Evolutionary conservation across 2,113 vertebrate genomes (phyloP).

Genomic region (Prunella himalayana): DNA sequence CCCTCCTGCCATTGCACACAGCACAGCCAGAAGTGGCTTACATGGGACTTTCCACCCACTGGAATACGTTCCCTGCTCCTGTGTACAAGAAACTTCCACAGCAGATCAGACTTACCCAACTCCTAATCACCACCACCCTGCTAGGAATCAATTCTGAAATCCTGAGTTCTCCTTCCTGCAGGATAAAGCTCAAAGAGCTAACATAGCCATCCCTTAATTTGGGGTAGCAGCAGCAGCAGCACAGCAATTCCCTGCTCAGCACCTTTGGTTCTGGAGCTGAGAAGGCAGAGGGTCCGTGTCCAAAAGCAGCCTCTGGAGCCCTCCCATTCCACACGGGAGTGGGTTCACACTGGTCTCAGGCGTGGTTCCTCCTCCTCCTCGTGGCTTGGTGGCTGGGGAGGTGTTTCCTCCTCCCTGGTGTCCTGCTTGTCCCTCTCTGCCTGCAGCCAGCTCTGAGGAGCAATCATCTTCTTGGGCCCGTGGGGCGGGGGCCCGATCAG

Average conservation of each 20-base stretch:
- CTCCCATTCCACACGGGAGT: background rate
- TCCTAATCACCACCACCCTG: background rate
- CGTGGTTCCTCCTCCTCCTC: conserved; percentile 71
- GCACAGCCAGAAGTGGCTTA: background rate
- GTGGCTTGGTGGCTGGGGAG: conserved; percentile 28
- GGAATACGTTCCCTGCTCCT: background rate
- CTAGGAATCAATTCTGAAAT: background rate
- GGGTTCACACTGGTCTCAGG: conserved; percentile 65
- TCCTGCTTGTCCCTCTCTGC: conserved; percentile 88
- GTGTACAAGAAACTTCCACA: background rate
- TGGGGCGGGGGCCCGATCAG: conserved; percentile 87
- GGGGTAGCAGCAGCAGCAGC: background rate
- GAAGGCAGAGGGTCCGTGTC: background rate
- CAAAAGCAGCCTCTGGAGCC: background rate
- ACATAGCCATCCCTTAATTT: rapidly evolving
- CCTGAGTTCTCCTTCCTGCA: background rate
- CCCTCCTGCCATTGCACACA: background rate
- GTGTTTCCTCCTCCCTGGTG: conserved; percentile 80
- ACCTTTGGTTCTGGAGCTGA: background rate
- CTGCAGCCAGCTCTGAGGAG: conserved; percentile 91
- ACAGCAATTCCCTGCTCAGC: background rate
- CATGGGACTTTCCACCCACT: background rate
- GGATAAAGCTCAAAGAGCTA: background rate
- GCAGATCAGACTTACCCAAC: background rate
- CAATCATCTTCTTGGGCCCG: conserved; percentile 92